A percentile compares a stretch with the other conserved stretches of the same genome.
Conservation (phyloP, 2,113 vertebrate genomes). For the Scopus umbretta region DNA sequence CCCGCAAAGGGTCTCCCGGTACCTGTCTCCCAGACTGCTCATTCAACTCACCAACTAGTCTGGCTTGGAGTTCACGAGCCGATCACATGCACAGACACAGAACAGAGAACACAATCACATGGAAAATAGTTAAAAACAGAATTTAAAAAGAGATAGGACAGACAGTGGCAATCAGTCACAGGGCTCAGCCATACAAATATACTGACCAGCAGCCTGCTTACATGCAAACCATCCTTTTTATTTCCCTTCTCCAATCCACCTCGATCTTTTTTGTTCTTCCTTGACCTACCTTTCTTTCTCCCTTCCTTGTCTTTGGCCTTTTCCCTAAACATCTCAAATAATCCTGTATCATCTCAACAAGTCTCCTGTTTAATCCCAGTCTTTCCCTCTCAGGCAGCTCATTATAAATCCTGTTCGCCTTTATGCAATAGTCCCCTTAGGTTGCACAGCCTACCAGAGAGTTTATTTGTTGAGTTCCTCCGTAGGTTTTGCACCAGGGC, state of each 20-base stretch:
- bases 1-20: background rate
- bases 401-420: background rate
- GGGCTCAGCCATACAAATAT: background rate
- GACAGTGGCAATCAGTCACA: background rate
- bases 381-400: background rate
- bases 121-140: background rate
- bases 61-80: background rate
- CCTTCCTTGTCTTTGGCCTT: background rate
- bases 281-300: background rate
- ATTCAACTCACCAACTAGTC: background rate
- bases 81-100: background rate
- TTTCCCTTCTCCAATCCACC: background rate
- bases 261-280: background rate
- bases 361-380: background rate
- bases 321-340: background rate
- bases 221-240: background rate
- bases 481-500: background rate
- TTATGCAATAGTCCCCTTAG: background rate
- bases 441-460: background rate
- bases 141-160: background rate
- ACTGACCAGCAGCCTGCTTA: background rate
- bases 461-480: background rate
- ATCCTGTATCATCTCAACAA: background rate
- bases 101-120: background rate
- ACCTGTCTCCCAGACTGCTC: background rate